Percentiles rank a stretch among this genome's conserved stretches.
Conservation (phyloP, 2,888 invertebrate genomes). For the Ophraella communa region DNA sequence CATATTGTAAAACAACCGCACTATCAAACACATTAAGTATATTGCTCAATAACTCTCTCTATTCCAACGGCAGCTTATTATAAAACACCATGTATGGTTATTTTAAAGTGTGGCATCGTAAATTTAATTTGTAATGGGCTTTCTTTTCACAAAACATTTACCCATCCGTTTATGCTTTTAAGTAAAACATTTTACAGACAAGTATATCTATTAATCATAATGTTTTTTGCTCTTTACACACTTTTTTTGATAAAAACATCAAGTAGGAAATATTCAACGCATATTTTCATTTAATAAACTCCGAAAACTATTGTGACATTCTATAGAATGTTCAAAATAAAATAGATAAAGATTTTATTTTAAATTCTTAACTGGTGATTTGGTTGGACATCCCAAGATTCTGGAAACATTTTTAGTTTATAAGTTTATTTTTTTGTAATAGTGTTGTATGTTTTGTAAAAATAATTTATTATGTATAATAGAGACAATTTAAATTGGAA, state of each 20-base stretch:
- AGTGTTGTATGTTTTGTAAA: too few relatives aligned
- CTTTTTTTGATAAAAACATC: not conserved
- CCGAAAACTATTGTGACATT: not conserved
- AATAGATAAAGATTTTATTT: not conserved
- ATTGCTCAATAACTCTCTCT: not conserved
- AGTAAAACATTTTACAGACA: not conserved
- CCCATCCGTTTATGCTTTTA: not conserved
- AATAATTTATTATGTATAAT: too few relatives aligned
- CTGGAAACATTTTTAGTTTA: too few relatives aligned
- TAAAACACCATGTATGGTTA: not conserved
- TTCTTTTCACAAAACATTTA: not conserved
- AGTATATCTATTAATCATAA: not conserved
- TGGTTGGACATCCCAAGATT: too few relatives aligned
- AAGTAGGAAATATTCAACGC: not conserved
- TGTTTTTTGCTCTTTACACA: not conserved
- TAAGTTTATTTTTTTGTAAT: too few relatives aligned
- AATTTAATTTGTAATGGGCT: not conserved
- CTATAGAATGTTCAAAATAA: not conserved
- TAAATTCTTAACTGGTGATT: too few relatives aligned
- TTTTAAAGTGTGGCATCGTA: not conserved
- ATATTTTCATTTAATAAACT: not conserved
- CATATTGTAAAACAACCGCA: not conserved
- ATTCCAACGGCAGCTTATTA: too few relatives aligned
- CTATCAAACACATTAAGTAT: not conserved
- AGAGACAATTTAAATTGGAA: too few relatives aligned